Percentiles rank a stretch among this genome's conserved stretches.
Evolutionary conservation across 2,888 invertebrate species (phyloP).

Genomic region (Acrocera orbiculus): DNA sequence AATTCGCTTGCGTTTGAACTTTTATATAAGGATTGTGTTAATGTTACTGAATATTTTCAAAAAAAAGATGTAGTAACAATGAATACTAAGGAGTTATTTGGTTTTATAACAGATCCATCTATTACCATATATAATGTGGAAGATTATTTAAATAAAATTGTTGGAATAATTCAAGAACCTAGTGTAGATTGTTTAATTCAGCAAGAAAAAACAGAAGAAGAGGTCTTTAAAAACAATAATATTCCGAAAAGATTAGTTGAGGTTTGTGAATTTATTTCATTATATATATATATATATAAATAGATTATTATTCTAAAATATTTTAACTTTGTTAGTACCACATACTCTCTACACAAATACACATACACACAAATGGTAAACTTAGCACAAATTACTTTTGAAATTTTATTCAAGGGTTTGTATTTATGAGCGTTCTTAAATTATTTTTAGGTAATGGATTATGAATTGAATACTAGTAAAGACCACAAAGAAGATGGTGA

Average conservation of each 20-base stretch:
- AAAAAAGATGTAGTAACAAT: conserved; percentile 82
- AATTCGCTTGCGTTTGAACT: conserved; percentile 93
- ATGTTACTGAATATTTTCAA: conserved; percentile 78
- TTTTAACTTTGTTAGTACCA: no score
- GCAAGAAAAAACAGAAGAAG: conserved; percentile 67
- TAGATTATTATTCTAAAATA: no score
- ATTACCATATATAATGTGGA: conserved; percentile 70
- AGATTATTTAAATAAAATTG: conserved; percentile 53
- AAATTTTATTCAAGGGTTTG: no score
- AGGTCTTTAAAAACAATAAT: conserved; percentile 82
- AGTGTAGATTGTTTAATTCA: conserved; percentile 47
- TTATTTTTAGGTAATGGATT: not conserved
- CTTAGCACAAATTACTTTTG: no score
- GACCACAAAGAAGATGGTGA: conserved; percentile 31
- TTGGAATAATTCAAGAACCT: conserved; percentile 46
- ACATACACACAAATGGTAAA: no score
- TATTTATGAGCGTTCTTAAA: no score
- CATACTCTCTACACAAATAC: no score
- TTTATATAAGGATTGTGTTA: conserved; percentile 84
- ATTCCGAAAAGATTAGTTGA: conserved; percentile 87
- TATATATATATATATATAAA: not conserved
- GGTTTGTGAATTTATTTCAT: conserved; percentile 34
- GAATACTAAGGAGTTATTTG: conserved; percentile 80
- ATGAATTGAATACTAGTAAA: not conserved
- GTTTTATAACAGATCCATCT: conserved; percentile 85